phyloP scores from a whole-genome alignment of 2,888 invertebrate species.

The Brenthis hecate region DNA sequence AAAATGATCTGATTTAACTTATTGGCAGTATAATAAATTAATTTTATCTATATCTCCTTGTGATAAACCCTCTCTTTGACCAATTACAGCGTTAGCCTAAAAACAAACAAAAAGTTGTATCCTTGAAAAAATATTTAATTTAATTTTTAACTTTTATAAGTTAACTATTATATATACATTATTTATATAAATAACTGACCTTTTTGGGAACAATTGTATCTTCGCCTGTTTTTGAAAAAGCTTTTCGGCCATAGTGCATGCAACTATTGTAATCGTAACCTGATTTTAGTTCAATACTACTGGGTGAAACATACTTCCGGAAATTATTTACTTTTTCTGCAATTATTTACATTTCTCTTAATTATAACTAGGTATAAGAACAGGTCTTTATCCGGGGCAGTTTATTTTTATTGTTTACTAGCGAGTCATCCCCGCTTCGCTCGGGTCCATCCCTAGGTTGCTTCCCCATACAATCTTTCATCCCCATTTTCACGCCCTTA shows the following conservation, averaged over 20 bases:
- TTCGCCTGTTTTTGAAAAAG: conserved; percentile 7
- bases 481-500: no score
- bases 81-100: not conserved
- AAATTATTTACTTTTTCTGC: not conserved
- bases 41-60: conserved; percentile 11
- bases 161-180: no score
- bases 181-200: conserved; percentile 2
- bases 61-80: conserved; percentile 8
- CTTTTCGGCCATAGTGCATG: conserved; percentile 15
- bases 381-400: no score
- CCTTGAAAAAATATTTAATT: not conserved
- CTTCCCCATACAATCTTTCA: no score
- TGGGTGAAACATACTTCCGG: not conserved
- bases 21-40: conserved; percentile 16
- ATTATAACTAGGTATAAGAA: no score
- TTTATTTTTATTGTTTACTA: no score
- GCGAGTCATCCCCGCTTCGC: no score
- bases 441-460: no score
- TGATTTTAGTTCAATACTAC: not conserved
- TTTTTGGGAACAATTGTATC: conserved; percentile 4
- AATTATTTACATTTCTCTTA: no score
- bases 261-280: conserved; percentile 3
- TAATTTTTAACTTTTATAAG: no score
- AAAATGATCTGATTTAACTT: not conserved
- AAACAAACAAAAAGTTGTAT: not conserved